These are phyloP conservation scores for Eidolon dupreanum DNA, from an alignment of 2,797 vertebrate species.

Conservation along the genomic window DNA sequence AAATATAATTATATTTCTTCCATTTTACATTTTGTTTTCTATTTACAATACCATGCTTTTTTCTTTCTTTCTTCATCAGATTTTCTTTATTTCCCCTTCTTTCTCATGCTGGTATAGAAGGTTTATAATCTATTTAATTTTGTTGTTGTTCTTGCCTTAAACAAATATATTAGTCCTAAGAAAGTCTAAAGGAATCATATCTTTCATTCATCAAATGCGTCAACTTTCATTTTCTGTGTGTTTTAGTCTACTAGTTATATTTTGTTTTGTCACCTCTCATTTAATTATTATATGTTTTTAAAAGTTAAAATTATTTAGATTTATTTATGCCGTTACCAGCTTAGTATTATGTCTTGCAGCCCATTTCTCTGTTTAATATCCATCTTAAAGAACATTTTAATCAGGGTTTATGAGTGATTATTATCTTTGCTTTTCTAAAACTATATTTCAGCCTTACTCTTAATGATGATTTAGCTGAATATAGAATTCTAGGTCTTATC, in stretches of 20 bases:
- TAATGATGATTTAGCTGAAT: neutral
- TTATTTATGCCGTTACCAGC: neutral
- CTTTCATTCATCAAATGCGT: neutral
- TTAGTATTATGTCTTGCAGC: neutral
- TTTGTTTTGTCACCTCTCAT: neutral
- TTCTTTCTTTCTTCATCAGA: neutral
- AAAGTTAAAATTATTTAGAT: neutral
- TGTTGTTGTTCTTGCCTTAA: neutral
- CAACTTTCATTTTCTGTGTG: neutral
- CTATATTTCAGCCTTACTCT: neutral
- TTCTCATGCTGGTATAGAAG: neutral
- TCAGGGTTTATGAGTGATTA: neutral
- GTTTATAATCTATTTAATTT: neutral
- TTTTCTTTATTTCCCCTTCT: neutral
- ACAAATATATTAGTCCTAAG: neutral
- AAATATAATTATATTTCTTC: neutral
- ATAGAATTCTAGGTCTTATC: neutral
- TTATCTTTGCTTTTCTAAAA: neutral
- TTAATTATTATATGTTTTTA: neutral
- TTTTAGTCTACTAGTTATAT: neutral
- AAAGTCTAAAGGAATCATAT: neutral
- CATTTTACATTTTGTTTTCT: neutral
- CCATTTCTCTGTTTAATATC: neutral
- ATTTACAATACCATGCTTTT: neutral
- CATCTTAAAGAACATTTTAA: neutral